These are phyloP conservation scores for Micrastur ruficollis DNA, from an alignment of 2,797 vertebrate genomes.

Conservation along the genomic window DNA sequence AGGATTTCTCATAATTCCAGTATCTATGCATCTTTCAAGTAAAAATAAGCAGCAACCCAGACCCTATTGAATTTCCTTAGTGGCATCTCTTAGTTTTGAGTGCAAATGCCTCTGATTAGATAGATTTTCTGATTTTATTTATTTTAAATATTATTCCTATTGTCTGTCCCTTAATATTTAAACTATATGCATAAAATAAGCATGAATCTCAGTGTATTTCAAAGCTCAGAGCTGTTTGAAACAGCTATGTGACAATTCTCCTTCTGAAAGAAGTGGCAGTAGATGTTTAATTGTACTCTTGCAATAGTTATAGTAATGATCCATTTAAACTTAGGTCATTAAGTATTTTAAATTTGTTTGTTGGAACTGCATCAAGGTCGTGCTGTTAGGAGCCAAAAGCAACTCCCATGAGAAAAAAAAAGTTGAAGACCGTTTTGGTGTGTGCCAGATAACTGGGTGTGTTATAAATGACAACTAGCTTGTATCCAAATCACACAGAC, in stretches of 20 bases:
- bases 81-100: not conserved
- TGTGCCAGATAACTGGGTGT: constrained; percentile 3
- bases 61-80: not conserved
- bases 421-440: not conserved
- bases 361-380: constrained; percentile 10
- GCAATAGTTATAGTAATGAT: not conserved
- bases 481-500: not conserved
- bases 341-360: constrained; percentile 29
- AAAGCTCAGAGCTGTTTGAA: not conserved
- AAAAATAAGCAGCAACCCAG: not conserved
- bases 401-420: not conserved
- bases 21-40: not conserved
- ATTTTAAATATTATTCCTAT: not conserved
- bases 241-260: not conserved
- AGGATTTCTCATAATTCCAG: not conserved
- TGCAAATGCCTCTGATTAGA: not conserved
- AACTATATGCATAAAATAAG: not conserved
- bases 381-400: not conserved
- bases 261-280: not conserved
- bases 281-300: not conserved
- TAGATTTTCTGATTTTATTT: not conserved
- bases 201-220: not conserved
- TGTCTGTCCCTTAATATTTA: not conserved
- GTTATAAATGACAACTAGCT: constrained; percentile 10
- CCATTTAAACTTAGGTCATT: not conserved